Percentiles rank a stretch among this genome's conserved stretches.
Conservation (phyloP, 2,797 vertebrate species). For the Menidia menidia region DNA sequence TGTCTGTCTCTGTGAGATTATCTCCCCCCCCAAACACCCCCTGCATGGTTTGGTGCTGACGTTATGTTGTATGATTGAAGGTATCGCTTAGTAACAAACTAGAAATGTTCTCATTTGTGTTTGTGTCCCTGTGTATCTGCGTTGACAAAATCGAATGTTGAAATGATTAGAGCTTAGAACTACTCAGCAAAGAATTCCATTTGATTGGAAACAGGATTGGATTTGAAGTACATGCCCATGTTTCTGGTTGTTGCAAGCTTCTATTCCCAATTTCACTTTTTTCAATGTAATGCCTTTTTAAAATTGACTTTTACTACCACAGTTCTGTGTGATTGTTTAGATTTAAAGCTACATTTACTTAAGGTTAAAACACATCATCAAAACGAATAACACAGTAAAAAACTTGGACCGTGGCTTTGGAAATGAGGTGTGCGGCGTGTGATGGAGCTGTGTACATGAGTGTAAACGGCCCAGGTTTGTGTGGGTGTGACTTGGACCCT, state of each 20-base stretch:
- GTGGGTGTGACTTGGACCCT: conserved; percentile 44
- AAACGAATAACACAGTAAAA: too few species aligned
- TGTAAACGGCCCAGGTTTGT: conserved; percentile 20
- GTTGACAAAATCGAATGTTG: conserved; percentile 15
- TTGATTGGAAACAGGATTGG: neutral
- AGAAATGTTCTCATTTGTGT: conserved; percentile 16
- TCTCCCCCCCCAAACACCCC: conserved; percentile 10
- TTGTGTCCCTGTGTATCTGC: conserved; percentile 23
- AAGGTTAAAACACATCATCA: too few species aligned
- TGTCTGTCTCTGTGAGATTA: conserved; percentile 14
- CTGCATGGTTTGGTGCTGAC: conserved; percentile 63
- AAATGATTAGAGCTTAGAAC: neutral
- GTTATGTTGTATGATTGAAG: conserved; percentile 17
- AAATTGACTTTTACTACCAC: too few species aligned
- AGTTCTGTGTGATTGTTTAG: too few species aligned
- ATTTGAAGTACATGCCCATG: neutral
- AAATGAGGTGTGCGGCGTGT: conserved; percentile 34
- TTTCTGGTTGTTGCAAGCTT: neutral
- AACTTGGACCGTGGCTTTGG: neutral
- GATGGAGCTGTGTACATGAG: neutral
- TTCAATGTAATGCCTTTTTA: too few species aligned
- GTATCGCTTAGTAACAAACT: conserved; percentile 40
- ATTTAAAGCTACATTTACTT: too few species aligned
- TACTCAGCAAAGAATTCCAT: neutral
- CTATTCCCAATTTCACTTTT: too few species aligned